Conservation (phyloP, 2,797 vertebrate species). For the Vultur gryphus region DNA sequence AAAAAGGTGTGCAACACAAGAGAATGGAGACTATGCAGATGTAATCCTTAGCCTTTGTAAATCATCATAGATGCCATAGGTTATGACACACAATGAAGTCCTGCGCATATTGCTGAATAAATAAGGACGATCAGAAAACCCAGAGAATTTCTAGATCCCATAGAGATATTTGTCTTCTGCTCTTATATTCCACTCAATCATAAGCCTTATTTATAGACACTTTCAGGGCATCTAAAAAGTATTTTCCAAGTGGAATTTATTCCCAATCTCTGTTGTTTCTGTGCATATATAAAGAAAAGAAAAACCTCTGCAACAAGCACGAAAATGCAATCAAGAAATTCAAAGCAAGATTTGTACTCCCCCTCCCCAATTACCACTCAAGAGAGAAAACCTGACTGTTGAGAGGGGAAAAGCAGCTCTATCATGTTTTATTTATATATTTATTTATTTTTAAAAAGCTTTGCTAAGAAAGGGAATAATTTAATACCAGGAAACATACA, state of each 20-base stretch:
- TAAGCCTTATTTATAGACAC: background rate
- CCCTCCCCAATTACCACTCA: constrained; percentile 32
- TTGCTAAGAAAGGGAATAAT: constrained; percentile 65
- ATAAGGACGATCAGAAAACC: background rate
- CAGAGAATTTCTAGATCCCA: background rate
- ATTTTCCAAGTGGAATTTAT: constrained; percentile 8
- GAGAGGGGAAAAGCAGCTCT: constrained; percentile 53
- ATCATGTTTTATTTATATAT: constrained; percentile 66
- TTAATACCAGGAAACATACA: constrained; percentile 40
- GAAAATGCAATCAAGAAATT: constrained; percentile 41
- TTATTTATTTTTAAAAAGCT: constrained; percentile 66
- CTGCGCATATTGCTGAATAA: background rate
- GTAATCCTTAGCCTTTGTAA: background rate
- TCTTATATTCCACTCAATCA: background rate
- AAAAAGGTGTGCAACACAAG: background rate
- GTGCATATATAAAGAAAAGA: background rate
- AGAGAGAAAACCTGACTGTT: constrained; percentile 56
- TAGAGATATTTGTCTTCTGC: background rate
- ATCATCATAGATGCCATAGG: background rate
- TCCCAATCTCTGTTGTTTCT: background rate
- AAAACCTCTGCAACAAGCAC: background rate
- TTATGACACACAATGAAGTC: background rate
- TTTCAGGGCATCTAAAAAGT: background rate
- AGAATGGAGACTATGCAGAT: background rate
- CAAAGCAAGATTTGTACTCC: constrained; percentile 33